Conservation (phyloP, 2,888 invertebrate genomes). For the Leucophenga maculata region DNA sequence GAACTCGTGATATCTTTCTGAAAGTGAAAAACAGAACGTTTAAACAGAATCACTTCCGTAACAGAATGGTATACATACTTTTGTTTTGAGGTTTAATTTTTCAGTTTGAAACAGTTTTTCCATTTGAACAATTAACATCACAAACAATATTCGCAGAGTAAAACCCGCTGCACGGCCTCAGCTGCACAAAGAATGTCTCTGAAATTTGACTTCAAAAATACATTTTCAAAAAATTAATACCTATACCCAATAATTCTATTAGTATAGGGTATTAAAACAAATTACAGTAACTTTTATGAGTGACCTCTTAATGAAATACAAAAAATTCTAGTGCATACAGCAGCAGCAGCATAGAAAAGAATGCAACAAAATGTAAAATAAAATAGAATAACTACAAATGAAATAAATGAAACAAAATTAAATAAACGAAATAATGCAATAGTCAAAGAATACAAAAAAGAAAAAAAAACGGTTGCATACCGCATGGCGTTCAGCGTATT, state of each 20-base stretch:
- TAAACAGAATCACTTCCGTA: too few relatives aligned
- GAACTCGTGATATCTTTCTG: too few relatives aligned
- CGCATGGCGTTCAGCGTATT: neutral
- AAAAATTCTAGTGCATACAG: too few relatives aligned
- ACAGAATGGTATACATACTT: too few relatives aligned
- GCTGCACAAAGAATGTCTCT: too few relatives aligned
- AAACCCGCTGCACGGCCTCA: too few relatives aligned
- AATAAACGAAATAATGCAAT: neutral
- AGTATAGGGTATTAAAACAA: neutral
- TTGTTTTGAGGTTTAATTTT: too few relatives aligned
- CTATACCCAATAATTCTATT: neutral
- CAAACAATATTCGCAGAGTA: too few relatives aligned
- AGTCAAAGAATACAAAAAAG: neutral
- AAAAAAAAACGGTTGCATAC: slow-evolving; percentile 16
- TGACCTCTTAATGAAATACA: slow-evolving; percentile 23
- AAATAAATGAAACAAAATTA: neutral
- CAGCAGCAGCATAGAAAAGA: neutral
- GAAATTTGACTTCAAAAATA: too few relatives aligned
- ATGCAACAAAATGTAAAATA: neutral
- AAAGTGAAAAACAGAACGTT: too few relatives aligned
- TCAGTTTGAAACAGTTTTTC: too few relatives aligned
- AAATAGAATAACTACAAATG: slow-evolving; percentile 4
- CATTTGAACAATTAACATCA: too few relatives aligned
- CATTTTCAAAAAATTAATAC: neutral
- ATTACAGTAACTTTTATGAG: slow-evolving; percentile 25